Evolutionary conservation across 2,888 invertebrate species (phyloP).

Genomic region (Scaptomyza polygonia): DNA sequence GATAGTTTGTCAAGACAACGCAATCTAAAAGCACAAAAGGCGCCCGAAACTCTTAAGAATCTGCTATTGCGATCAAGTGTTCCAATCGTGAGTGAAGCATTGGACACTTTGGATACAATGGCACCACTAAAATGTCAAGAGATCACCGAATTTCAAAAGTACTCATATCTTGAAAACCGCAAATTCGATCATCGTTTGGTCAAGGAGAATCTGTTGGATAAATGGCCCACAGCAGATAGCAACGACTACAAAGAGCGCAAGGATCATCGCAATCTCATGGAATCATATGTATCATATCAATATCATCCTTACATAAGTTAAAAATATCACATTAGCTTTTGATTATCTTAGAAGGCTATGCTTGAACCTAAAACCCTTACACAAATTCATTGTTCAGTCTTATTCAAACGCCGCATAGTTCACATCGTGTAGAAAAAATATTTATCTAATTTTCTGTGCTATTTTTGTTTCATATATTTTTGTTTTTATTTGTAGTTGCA

Average conservation of each 20-base stretch:
- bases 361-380: not conserved
- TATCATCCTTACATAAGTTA: conserved; percentile 3
- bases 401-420: conserved; percentile 12
- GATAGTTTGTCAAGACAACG: conserved; percentile 78
- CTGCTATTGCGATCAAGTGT: conserved; percentile 82
- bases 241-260: conserved; percentile 81
- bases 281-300: conserved; percentile 82
- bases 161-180: conserved; percentile 83
- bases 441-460: not conserved
- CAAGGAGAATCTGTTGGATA: conserved; percentile 83
- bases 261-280: conserved; percentile 84
- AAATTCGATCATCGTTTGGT: conserved; percentile 83
- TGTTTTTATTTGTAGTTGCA: conserved; percentile 1
- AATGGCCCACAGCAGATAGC: conserved; percentile 80
- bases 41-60: conserved; percentile 80
- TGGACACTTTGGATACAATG: conserved; percentile 56
- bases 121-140: conserved; percentile 70
- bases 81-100: conserved; percentile 82
- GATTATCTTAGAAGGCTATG: conserved; percentile 24
- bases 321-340: not conserved
- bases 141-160: conserved; percentile 71
- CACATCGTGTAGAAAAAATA: conserved; percentile 26
- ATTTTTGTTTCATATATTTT: conserved; percentile 6
- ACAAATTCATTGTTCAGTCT: conserved; percentile 19
- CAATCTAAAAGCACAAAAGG: conserved; percentile 78